Evolutionary conservation across 2,797 vertebrate genomes (phyloP).

Genomic region (Anguilla anguilla): DNA sequence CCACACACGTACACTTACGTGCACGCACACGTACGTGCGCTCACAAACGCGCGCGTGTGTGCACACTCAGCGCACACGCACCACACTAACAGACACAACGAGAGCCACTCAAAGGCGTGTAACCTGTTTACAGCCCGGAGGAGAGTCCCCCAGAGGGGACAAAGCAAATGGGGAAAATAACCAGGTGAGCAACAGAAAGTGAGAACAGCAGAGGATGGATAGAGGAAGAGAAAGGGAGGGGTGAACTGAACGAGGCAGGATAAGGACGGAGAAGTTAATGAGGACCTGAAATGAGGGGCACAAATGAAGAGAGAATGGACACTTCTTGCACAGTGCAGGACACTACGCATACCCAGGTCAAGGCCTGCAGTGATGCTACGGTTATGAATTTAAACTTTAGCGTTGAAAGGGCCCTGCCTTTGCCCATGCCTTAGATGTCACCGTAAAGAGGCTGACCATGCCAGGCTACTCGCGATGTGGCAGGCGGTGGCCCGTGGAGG

Average conservation of each 20-base stretch:
- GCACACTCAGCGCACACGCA: slow-evolving; percentile 45
- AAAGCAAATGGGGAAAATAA: neutral
- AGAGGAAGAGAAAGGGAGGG: neutral
- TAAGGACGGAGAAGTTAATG: neutral
- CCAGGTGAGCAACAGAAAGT: neutral
- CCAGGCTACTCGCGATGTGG: slow-evolving; percentile 5
- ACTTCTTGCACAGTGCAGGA: neutral
- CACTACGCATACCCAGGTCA: neutral
- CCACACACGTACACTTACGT: slow-evolving; percentile 11
- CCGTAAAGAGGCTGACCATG: slow-evolving; percentile 27
- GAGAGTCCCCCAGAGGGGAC: neutral
- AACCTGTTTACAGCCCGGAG: slow-evolving; percentile 36
- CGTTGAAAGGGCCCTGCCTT: neutral
- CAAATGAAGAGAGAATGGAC: slow-evolving; percentile 10
- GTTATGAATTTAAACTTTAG: neutral
- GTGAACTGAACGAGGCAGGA: neutral
- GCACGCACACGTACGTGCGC: slow-evolving; percentile 34
- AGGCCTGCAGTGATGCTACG: neutral
- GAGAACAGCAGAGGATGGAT: neutral
- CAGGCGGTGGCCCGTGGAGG: slow-evolving; percentile 18
- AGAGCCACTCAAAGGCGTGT: slow-evolving; percentile 12
- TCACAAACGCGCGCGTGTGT: slow-evolving; percentile 8
- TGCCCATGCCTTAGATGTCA: slow-evolving; percentile 29
- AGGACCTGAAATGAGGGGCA: slow-evolving; percentile 11
- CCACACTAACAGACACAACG: neutral